Evolutionary conservation across 2,113 vertebrate species (phyloP).

Genomic region (Osmerus mordax): DNA sequence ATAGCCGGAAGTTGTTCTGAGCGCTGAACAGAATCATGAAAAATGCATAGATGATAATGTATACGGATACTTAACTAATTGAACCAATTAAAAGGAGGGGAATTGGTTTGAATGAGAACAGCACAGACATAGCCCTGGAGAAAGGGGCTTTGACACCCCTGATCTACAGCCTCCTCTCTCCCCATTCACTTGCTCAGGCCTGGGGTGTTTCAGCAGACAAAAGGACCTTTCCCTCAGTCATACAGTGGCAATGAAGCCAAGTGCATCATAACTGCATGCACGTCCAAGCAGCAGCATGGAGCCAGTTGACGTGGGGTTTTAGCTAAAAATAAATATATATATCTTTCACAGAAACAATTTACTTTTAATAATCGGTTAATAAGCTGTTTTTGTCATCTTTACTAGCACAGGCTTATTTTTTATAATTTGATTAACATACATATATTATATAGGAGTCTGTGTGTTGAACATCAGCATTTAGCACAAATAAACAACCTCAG

Average conservation of each 20-base stretch:
- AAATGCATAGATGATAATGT: slow-evolving; percentile 72
- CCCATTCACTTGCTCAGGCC: slow-evolving; percentile 56
- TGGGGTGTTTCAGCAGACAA: slow-evolving; percentile 69
- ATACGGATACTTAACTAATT: slow-evolving; percentile 75
- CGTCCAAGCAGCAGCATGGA: background rate
- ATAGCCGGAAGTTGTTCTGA: slow-evolving; percentile 70
- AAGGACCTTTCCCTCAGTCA: slow-evolving; percentile 63
- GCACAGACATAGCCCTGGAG: slow-evolving; percentile 52
- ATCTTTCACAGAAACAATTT: too few relatives aligned
- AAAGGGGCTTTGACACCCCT: slow-evolving; percentile 63
- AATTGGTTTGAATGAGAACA: slow-evolving; percentile 60
- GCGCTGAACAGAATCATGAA: slow-evolving; percentile 72
- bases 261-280: slow-evolving; percentile 38
- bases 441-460: too few relatives aligned
- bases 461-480: background rate
- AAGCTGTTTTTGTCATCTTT: too few relatives aligned
- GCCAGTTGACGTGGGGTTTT: too few relatives aligned
- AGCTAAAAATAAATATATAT: too few relatives aligned
- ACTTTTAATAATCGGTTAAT: too few relatives aligned
- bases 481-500: slow-evolving; percentile 31
- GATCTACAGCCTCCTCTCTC: slow-evolving; percentile 68
- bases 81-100: slow-evolving; percentile 70
- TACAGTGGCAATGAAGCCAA: slow-evolving; percentile 46
- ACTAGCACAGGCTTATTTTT: too few relatives aligned
- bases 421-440: too few relatives aligned